Evolutionary conservation across 2,888 invertebrate species (phyloP).

Genomic region (Serrognathus titanus): DNA sequence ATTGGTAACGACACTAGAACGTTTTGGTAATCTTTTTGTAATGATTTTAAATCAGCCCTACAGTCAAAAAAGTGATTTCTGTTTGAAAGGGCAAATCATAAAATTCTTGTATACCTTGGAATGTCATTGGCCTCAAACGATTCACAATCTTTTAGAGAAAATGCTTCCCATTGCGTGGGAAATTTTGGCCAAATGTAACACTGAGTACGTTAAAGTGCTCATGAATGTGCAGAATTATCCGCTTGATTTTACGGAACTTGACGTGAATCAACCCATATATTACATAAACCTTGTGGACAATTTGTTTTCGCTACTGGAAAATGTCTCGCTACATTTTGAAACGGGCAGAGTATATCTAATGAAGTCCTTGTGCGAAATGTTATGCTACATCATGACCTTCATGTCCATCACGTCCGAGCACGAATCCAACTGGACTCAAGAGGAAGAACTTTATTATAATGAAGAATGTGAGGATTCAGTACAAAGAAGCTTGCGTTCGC

Average conservation of each 20-base stretch:
- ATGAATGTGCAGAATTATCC: constrained; percentile 15
- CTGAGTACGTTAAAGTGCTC: constrained; percentile 20
- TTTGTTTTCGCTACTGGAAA: constrained; percentile 19
- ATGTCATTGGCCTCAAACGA: constrained; percentile 13
- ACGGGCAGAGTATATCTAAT: constrained; percentile 11
- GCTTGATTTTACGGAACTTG: constrained; percentile 17
- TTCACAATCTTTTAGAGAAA: constrained; percentile 14
- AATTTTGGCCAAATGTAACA: constrained; percentile 20
- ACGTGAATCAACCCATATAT: constrained; percentile 13
- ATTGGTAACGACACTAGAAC: constrained; percentile 5
- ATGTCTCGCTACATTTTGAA: constrained; percentile 14
- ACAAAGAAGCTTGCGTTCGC: constrained; percentile 10
- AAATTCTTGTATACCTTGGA: constrained; percentile 17
- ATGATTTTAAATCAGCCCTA: constrained; percentile 21
- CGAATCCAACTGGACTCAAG: constrained; percentile 20
- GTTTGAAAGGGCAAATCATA: constrained; percentile 20
- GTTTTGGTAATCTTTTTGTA: constrained; percentile 19
- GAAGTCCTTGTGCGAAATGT: constrained; percentile 20
- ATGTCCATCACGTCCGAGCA: constrained; percentile 21
- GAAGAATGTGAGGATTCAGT: constrained; percentile 15
- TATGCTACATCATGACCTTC: constrained; percentile 22
- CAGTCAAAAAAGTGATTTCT: constrained; percentile 22
- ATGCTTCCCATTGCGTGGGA: constrained; percentile 23
- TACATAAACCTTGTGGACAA: constrained; percentile 19
- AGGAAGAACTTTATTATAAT: constrained; percentile 15